Conservation (phyloP, 2,797 vertebrate genomes). For the Luscinia luscinia region DNA sequence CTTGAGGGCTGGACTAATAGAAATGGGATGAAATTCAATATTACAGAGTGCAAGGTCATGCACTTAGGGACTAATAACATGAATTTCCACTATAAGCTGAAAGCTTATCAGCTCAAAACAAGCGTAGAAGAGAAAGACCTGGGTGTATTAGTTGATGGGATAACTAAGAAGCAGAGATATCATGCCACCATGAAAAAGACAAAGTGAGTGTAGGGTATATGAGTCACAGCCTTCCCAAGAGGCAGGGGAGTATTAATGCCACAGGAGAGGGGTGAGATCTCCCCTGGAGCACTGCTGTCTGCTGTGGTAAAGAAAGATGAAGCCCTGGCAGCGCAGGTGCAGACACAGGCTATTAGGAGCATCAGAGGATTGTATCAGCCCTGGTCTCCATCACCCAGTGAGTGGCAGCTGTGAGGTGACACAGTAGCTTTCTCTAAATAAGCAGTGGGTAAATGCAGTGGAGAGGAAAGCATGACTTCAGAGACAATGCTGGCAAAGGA, state of each 20-base stretch:
- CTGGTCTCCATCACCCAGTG: background rate
- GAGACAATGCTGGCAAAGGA: background rate
- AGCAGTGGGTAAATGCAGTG: background rate
- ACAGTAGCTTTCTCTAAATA: fast-evolving
- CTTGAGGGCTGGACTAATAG: conserved; percentile 27
- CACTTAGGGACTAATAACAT: conserved; percentile 58
- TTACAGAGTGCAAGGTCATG: conserved; percentile 32
- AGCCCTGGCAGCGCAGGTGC: background rate
- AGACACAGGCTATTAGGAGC: background rate
- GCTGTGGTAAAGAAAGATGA: background rate
- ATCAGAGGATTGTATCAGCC: background rate
- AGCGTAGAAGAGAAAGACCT: background rate
- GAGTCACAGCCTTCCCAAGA: conserved; percentile 18
- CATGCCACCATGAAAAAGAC: background rate
- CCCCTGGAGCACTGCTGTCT: background rate
- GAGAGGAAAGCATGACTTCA: background rate
- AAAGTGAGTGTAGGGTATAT: background rate
- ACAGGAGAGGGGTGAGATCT: background rate
- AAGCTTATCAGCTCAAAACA: conserved; percentile 53
- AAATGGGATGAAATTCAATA: conserved; percentile 63
- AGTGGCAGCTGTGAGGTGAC: background rate
- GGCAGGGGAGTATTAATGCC: background rate
- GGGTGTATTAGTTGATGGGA: background rate
- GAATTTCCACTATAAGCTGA: conserved; percentile 58
- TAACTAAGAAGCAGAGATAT: conserved; percentile 45